These are phyloP conservation scores for Chlorospingus semifuscus DNA, from an alignment of 2,797 vertebrate genomes.

Conservation along the genomic window DNA sequence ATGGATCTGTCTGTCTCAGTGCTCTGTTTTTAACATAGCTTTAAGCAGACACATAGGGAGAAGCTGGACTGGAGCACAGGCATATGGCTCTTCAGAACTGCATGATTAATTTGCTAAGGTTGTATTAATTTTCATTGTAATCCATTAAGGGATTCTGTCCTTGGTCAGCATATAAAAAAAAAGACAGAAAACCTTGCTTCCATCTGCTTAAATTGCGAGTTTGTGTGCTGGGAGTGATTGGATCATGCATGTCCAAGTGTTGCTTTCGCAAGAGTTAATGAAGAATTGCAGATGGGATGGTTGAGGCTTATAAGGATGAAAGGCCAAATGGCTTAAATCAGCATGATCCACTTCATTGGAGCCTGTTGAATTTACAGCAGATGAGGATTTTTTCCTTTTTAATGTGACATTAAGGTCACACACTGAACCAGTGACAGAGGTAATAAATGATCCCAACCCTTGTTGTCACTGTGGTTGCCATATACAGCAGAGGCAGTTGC, in stretches of 20 bases:
- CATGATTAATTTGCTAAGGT: not conserved
- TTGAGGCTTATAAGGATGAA: not conserved
- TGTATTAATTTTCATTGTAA: not conserved
- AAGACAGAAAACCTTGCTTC: not conserved
- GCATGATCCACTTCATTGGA: not conserved
- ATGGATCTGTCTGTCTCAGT: not conserved
- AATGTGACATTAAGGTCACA: not conserved
- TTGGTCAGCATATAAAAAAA: not conserved
- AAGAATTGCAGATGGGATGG: not conserved
- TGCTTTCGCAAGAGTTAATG: not conserved
- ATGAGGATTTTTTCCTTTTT: not conserved
- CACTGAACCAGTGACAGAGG: not conserved
- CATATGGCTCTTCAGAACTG: not conserved
- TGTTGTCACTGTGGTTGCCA: not conserved
- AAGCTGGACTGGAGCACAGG: not conserved
- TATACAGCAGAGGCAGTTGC: not conserved
- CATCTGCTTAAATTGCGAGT: not conserved
- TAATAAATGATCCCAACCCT: not conserved
- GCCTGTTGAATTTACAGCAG: slow-evolving; percentile 2
- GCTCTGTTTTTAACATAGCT: not conserved
- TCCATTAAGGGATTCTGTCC: not conserved
- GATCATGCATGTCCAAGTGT: not conserved
- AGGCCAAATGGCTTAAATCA: slow-evolving; percentile 20
- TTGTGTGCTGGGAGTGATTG: not conserved
- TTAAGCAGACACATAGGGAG: not conserved